Evolutionary conservation across 2,888 invertebrate species (phyloP), one percentile per base, ranked within the genome.

Genomic region (Hypomecis atomaria): DNA sequence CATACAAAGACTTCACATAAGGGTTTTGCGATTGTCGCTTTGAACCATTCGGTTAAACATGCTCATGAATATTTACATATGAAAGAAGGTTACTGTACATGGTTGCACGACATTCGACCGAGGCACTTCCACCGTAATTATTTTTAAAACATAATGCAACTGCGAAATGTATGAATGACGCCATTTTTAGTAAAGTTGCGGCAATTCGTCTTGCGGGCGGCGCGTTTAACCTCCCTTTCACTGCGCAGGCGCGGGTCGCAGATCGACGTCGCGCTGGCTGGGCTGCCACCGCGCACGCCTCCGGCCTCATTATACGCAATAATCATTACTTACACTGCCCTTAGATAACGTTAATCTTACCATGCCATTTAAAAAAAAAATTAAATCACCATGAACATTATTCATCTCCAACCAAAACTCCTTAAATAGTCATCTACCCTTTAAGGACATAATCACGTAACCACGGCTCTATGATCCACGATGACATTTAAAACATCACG

Each of bases 191-290:
- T 86, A 79, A 84, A 84, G 89, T 90, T 91, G 88, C 83, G 73
- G 87, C 89, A 91, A 91, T 89, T 87, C 81, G 82, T 86, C 84
- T 88, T 86, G 82, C 79, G 77, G 78, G 81, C 83, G 81, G 83
- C 82, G 78, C 73, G 78, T 85, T 86, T 89, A 90, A 89, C 89
- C 90, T 90, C 85, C 91, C 91, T 92, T 90, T 92, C 91, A 92
- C 92, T 83, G 69, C 72, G 72, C 60, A 63, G 62, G 53, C 62
- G 65, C 65, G 54, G 57, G 66, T 67, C 69, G 71, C 69, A 67
- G 69, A 57, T 56, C 64, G 65, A 76, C 85, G 85, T 81, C 87
- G 82, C 83, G 85, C 87, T 81, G 87, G 84, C 87, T 87, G 84
- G 78, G 77, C 79, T 62, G 52, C 63, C 55, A 42, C 61, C 47